These are phyloP conservation scores for Oreochromis mossambicus DNA, from an alignment of 2,797 vertebrate genomes.

Conservation along the genomic window DNA sequence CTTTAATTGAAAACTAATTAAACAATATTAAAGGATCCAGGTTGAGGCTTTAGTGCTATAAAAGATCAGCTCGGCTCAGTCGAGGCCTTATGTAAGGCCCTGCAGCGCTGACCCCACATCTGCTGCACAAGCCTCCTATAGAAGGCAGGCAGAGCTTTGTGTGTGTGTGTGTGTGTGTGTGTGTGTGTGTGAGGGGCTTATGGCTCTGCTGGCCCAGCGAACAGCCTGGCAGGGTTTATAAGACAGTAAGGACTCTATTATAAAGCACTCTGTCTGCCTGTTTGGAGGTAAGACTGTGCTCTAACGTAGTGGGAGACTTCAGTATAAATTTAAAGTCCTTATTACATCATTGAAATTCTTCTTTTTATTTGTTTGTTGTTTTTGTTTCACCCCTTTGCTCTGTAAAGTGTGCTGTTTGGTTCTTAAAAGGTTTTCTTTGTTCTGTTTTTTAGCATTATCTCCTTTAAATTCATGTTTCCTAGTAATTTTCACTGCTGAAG, in stretches of 20 bases:
- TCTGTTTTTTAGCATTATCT: neutral
- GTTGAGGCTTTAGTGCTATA: conserved; percentile 13
- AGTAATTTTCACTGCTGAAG: neutral
- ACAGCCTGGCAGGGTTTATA: conserved; percentile 21
- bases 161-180: neutral
- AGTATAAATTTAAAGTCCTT: neutral
- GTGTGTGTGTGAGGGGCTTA: neutral
- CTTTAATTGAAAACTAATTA: conserved; percentile 33
- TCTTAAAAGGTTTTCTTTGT: neutral
- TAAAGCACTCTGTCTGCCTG: neutral
- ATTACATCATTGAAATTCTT: neutral
- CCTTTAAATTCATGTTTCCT: neutral
- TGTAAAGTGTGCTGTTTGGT: neutral
- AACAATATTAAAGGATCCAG: conserved; percentile 18
- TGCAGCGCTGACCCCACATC: conserved; percentile 54
- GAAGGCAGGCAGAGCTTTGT: neutral
- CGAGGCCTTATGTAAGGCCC: conserved; percentile 31
- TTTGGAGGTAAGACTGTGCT: neutral
- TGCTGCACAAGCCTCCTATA: conserved; percentile 39
- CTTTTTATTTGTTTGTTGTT: conserved; percentile 2
- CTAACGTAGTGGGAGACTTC: neutral
- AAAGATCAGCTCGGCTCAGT: conserved; percentile 25
- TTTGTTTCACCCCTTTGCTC: neutral
- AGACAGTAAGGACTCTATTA: conserved; percentile 25
- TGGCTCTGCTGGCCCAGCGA: conserved; percentile 7